phyloP scores from a whole-genome alignment of 2,113 vertebrate genomes.

The Peromyscus californicus region DNA sequence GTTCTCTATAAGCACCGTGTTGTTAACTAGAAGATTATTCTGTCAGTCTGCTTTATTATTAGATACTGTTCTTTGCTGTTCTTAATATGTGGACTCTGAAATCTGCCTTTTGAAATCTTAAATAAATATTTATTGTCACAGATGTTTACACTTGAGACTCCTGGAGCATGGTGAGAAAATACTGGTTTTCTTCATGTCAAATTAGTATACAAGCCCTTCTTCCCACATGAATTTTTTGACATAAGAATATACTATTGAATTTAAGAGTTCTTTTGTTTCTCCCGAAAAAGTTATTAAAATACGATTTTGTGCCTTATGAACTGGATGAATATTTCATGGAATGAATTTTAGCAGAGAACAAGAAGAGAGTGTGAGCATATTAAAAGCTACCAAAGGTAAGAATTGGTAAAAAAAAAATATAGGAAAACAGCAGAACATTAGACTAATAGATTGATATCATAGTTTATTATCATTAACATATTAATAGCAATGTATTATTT shows the following conservation, averaged over 20 bases:
- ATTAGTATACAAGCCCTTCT: neutral
- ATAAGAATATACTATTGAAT: neutral
- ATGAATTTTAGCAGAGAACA: neutral
- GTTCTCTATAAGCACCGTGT: conserved; percentile 30
- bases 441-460: neutral
- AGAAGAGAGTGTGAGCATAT: neutral
- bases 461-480: neutral
- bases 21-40: conserved; percentile 13
- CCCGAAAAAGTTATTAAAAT: neutral
- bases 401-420: neutral
- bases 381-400: neutral
- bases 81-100: conserved; percentile 25
- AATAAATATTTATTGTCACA: conserved; percentile 3
- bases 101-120: conserved; percentile 39
- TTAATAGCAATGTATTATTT: neutral
- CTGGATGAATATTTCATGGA: neutral
- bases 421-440: neutral
- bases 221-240: neutral
- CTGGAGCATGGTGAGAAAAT: neutral
- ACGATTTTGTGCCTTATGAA: neutral
- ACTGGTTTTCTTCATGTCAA: neutral
- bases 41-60: conserved; percentile 57
- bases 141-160: neutral
- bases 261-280: neutral
- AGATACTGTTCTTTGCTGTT: conserved; percentile 24